These are phyloP conservation scores for Zaprionus ghesquierei DNA, from an alignment of 1,140 invertebrate species.

Conservation along the genomic window DNA sequence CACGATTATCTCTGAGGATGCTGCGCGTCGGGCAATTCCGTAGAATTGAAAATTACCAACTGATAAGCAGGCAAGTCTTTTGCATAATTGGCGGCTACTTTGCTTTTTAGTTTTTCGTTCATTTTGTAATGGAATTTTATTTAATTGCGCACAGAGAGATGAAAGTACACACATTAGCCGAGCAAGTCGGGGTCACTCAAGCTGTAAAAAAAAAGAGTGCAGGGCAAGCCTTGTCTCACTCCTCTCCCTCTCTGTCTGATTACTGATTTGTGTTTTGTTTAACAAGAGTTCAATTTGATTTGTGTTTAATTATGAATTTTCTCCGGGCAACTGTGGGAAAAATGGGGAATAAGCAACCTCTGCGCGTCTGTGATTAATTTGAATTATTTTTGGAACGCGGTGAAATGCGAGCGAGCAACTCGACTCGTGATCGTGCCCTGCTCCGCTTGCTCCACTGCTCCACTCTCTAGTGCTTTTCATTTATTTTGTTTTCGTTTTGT, in stretches of 20 bases:
- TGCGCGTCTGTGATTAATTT: conserved; percentile 64
- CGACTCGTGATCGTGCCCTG: conserved; percentile 33
- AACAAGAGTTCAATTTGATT: conserved; percentile 41
- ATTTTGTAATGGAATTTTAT: conserved; percentile 51
- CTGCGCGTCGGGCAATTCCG: conserved; percentile 31
- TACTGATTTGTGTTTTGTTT: conserved; percentile 16
- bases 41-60: conserved; percentile 35
- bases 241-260: conserved; percentile 5
- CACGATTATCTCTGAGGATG: conserved; percentile 20
- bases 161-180: conserved; percentile 12
- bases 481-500: conserved; percentile 46
- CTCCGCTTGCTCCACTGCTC: conserved; percentile 20
- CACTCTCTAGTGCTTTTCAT: conserved; percentile 8
- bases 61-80: conserved; percentile 61
- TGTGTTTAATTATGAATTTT: conserved; percentile 53
- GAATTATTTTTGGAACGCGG: conserved; percentile 68
- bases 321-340: conserved; percentile 56
- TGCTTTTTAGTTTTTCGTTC: conserved; percentile 59
- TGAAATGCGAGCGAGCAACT: conserved; percentile 47
- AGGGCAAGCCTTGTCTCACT: not conserved
- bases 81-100: conserved; percentile 77
- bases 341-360: conserved; percentile 23
- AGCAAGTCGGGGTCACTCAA: not conserved
- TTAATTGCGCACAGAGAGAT: conserved; percentile 32
- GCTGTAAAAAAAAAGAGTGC: not conserved